phyloP scores from a whole-genome alignment of 2,113 vertebrate species.

The Xenotilapia leptura region DNA sequence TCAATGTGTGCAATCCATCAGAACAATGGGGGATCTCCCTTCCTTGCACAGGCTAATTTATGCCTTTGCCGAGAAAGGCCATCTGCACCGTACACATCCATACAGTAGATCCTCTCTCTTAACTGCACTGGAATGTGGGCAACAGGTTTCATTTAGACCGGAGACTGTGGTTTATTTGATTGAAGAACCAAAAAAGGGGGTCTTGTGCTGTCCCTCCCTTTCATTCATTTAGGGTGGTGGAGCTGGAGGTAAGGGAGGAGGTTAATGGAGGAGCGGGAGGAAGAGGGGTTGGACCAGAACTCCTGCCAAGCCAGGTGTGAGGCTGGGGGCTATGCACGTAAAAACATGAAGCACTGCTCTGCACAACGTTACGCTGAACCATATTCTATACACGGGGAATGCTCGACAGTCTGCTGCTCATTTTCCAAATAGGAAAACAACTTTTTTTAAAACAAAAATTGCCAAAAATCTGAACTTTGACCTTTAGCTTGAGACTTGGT shows the following conservation, averaged over 20 bases:
- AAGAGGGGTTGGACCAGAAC: slow-evolving; percentile 24
- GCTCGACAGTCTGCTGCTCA: neutral
- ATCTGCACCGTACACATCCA: slow-evolving; percentile 31
- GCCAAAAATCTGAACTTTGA: neutral
- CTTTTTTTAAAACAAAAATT: neutral
- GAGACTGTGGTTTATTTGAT: slow-evolving; percentile 7
- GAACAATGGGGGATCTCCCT: slow-evolving; percentile 45
- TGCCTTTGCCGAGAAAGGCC: slow-evolving; percentile 29
- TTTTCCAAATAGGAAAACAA: neutral
- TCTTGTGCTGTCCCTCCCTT: slow-evolving; percentile 9
- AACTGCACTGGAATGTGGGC: slow-evolving; percentile 25
- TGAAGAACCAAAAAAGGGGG: slow-evolving; percentile 2
- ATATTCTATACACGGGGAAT: neutral
- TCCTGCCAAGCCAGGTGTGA: slow-evolving; percentile 62
- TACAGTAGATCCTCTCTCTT: neutral
- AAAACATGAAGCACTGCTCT: slow-evolving; percentile 45
- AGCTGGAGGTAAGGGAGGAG: neutral
- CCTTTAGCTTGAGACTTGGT: neutral
- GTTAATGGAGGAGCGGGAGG: neutral
- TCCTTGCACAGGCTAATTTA: slow-evolving; percentile 44
- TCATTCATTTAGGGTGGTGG: neutral
- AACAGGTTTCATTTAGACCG: slow-evolving; percentile 43
- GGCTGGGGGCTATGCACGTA: slow-evolving; percentile 63
- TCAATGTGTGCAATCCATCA: slow-evolving; percentile 29
- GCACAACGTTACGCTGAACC: neutral